Percentiles rank a stretch among this genome's conserved stretches.
Evolutionary conservation across 2,797 vertebrate species (phyloP).

Genomic region (Pristis pectinata): DNA sequence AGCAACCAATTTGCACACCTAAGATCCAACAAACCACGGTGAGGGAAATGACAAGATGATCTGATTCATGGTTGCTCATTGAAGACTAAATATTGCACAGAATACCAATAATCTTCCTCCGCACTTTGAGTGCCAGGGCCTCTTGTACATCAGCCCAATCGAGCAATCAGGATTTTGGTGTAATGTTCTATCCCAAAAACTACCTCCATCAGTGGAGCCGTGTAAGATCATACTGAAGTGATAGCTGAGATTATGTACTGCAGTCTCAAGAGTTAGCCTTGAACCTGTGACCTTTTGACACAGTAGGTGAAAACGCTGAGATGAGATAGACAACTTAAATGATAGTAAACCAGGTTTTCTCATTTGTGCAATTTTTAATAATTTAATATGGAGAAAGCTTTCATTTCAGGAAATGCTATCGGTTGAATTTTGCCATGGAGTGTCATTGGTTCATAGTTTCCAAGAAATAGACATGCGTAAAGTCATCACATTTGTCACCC

Average conservation of each 20-base stretch:
- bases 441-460: background rate
- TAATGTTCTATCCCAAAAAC: background rate
- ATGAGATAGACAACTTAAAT: background rate
- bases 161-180: background rate
- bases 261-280: background rate
- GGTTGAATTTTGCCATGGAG: background rate
- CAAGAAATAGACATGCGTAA: background rate
- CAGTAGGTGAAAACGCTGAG: background rate
- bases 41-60: background rate
- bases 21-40: background rate
- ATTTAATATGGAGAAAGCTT: background rate
- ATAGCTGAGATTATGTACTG: background rate
- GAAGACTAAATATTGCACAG: background rate
- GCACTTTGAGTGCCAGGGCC: background rate
- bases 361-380: background rate
- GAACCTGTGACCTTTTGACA: background rate
- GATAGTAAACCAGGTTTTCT: background rate
- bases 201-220: too few relatives aligned
- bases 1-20: background rate
- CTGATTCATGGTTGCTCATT: background rate
- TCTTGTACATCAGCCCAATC: background rate
- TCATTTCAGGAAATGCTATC: background rate
- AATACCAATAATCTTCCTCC: too few relatives aligned
- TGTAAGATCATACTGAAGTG: background rate
- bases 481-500: slow-evolving; percentile 18